Percentiles rank a stretch among this genome's conserved stretches.
These are phyloP conservation scores for Hycleus cichorii DNA, from an alignment of 1,140 invertebrate species.

Conservation along the genomic window DNA sequence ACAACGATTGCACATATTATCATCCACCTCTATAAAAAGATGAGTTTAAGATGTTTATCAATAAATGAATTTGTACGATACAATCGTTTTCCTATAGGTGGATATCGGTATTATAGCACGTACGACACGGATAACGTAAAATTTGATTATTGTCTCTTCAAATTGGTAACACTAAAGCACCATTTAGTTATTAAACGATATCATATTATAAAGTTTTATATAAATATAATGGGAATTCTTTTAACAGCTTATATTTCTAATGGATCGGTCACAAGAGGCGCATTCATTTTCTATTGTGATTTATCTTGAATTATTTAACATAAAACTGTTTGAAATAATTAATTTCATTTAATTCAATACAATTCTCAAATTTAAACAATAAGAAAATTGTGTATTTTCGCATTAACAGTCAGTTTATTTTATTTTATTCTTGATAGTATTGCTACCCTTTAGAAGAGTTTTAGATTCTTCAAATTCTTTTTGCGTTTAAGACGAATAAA, in stretches of 20 bases:
- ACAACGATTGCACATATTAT: no score
- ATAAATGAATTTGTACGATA: no score
- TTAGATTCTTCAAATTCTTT: no score
- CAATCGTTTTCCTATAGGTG: not conserved
- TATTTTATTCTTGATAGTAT: no score
- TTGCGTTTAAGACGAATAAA: no score
- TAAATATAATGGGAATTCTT: constrained; percentile 15
- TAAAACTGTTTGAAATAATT: constrained; percentile 15
- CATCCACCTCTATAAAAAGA: no score
- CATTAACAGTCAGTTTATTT: no score
- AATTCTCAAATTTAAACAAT: no score
- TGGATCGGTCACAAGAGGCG: constrained; percentile 11
- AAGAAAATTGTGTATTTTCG: no score
- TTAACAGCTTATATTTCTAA: constrained; percentile 15
- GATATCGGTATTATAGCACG: constrained; percentile 6
- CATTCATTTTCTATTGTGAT: constrained; percentile 7
- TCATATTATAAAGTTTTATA: not conserved
- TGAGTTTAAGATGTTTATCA: no score
- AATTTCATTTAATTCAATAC: constrained; percentile 9
- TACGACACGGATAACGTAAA: constrained; percentile 1
- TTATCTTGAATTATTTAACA: constrained; percentile 14
- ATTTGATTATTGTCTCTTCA: constrained; percentile 9
- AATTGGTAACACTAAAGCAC: not conserved
- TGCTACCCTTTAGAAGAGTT: no score
- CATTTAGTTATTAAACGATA: constrained; percentile 1